These are phyloP conservation scores for Temnothorax longispinosus DNA, from an alignment of 1,140 invertebrate genomes.

Conservation along the genomic window DNA sequence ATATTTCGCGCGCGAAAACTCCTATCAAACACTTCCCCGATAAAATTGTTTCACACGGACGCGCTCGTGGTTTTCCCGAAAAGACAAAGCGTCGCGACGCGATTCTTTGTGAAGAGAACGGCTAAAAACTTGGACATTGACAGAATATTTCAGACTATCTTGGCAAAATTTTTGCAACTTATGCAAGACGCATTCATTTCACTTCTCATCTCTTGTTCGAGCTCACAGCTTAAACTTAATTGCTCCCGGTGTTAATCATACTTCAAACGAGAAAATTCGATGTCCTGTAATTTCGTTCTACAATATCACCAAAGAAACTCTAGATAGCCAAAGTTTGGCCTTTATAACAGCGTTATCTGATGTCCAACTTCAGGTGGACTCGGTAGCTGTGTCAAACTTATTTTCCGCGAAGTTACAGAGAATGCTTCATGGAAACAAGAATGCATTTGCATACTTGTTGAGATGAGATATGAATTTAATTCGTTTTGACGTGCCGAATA, in stretches of 20 bases:
- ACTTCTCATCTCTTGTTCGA: neutral
- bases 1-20: conserved; percentile 1
- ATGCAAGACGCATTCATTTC: neutral
- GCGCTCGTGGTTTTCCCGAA: neutral
- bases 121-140: neutral
- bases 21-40: neutral
- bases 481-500: no score
- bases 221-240: neutral
- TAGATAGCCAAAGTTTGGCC: conserved; percentile 64
- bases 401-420: conserved; percentile 33
- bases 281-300: conserved; percentile 36
- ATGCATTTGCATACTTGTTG: no score
- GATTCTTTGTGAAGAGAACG: neutral
- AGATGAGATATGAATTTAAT: no score
- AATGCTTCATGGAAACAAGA: neutral
- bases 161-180: neutral
- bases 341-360: conserved; percentile 63
- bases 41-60: conserved; percentile 17
- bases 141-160: neutral
- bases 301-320: conserved; percentile 34
- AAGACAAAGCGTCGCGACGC: neutral
- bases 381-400: conserved; percentile 43
- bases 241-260: neutral
- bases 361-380: conserved; percentile 54
- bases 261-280: conserved; percentile 33